Base-by-base conservation (phyloP, 2,797 vertebrate genomes). In the Sparus aurata region DNA sequence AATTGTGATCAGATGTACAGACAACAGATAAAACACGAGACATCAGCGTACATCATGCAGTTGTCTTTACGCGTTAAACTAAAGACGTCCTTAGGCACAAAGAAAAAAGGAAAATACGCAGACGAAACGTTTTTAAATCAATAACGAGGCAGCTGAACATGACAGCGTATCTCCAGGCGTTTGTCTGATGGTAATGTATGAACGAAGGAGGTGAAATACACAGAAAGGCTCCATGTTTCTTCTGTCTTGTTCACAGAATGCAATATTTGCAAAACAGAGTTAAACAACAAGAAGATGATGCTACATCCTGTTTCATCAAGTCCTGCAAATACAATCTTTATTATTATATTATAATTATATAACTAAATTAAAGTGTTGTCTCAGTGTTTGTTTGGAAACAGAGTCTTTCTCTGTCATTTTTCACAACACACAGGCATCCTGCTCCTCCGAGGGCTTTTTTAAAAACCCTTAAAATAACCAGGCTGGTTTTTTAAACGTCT, bases 1-100 rank as follows among this genome's bases (percentile, higher is more conserved):
- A 5, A 25, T 43, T 27, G 12, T 12, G 49, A 73, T 49, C 53
- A 12, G 34, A 46, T 49, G 50, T 16, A 71, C 60, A 79, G 49
- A 50, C 59, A 47, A 30, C 17, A 22, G 25, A 50, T 7, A 18
- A 15, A 67, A 73, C 20, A n/a, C 20, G 53, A 55, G 27, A 47
- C 23, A 0, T 41, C n/a, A 43, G 13, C n/a, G n/a, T 4, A 17
- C 12, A 17, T 4, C 3, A 12, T 5, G 20, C n/a, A 5, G 22
- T 17, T 20, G 15, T 18, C 9, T 17, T 8, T 9, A 18, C 9
- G 4, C 25, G n/a, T 43, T 38, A 49, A 25, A 55, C 20, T 13
- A 30, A 13, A 25, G 17, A n/a, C 15, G 11, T 54, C 49, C 38
- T 12, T 38, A 65, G 15, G 47, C 34, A 4, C 12, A 53, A 15